Base-by-base conservation (phyloP, 2,113 vertebrate species). In the Pedionomus torquatus region DNA sequence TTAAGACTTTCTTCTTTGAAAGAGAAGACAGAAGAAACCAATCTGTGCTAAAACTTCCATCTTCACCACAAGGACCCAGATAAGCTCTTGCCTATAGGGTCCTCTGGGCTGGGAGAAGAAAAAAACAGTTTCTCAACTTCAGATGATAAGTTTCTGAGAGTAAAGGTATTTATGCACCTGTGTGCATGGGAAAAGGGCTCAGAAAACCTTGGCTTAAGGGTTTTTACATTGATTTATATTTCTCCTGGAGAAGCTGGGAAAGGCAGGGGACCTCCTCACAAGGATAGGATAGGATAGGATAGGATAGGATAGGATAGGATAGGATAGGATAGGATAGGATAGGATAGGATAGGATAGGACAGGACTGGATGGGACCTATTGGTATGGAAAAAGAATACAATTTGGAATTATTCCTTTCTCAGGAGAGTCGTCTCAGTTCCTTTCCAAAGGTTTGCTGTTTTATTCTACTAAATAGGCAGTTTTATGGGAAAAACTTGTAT, bases 391-490 rank as follows among this genome's bases (percentile, higher is more conserved):
- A 78, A 49, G 37, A 77, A 7, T 16, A 20, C 8, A n/a, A 58
- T 26, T 60, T 11, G 8, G 58, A 95, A 78, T 26, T 51, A 71
- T 2, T 52, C 8, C 3, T 86, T 88, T 84, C 20, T 71, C 8
- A 21, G 26, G 10, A 88, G 18, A 63, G 25, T 7, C 65, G 23
- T 30, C 54, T 66, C 46, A 71, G 74, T 88, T 96, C 58, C 54
- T 54, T 89, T 90, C 87, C 75, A 82, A 79, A 77, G 24, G 16
- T 44, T 4, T 81, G 48, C 11, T 39, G 79, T 84, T 94, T 49
- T 75, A 78, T 72, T 93, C 71, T 69, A 74, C 11, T 20, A 94
- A 93, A 95, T 90, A 89, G 90, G 43, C 54, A 94, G 33, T 13
- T 96, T 83, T 83, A 84, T 23, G 54, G 30, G 9, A 81, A 63